Base-by-base conservation (phyloP, 2,113 vertebrate species). In the Prunella himalayana region DNA sequence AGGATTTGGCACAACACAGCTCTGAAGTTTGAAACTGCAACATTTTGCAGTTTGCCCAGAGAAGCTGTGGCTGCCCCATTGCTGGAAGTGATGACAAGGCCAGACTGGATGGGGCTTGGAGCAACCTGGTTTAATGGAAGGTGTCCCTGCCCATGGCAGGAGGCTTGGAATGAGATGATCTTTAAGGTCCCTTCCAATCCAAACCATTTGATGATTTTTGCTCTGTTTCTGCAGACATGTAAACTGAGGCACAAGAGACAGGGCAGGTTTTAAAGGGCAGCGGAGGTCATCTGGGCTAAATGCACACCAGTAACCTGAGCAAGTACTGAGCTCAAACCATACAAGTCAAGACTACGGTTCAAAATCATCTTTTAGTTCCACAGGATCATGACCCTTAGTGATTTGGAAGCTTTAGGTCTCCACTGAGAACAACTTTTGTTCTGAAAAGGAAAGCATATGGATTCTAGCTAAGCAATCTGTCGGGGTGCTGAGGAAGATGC, bases 391-490 rank as follows among this genome's bases (percentile, higher is more conserved):
- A 87, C 79, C 76, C 60, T 65, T 6, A 19, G 19, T 37, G 44
- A 83, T 88, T 59, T 28, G 33, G 71, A 92, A 90, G 39, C 28
- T 50, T 65, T 59, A 73, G 44, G 30, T 73, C 68, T 86, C 42
- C 39, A 71, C 6, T 0, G 0, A 81, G 86, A 88, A 73, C 6
- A 15, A 49, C 15, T 96, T 90, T 88, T 83, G 33, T 60, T 93
- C 50, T 59, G 47, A 17, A 83, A 77, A 88, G 56, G 49, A 70
- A 94, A 92, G 39, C 94, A 90, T 93, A 95, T 71, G 86, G 68
- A 90, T 81, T 66, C 35, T 63, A 73, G 64, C 35, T 53, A 86
- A 59, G 94, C 76, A 93, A 95, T 88, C 82, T 81, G 65, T 44
- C 1, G 0, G 71, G 60, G 60, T 75, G 68, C 86, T 78, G 60